phyloP scores from a whole-genome alignment of 1,140 invertebrate genomes.

The Listronotus oregonensis region DNA sequence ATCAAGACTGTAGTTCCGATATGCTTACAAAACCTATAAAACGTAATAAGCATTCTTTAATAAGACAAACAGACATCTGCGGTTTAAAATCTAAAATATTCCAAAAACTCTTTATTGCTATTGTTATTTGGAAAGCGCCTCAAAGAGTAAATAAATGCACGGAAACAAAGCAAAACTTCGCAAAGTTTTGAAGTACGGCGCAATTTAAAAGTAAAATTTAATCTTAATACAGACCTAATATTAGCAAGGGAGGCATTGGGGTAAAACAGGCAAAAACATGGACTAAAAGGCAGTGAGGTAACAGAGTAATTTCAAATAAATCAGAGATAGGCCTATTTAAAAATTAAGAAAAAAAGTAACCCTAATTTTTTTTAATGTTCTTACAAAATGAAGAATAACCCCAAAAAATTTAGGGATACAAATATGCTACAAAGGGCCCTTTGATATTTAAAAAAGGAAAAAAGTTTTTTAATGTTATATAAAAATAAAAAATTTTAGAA shows the following conservation, averaged over 20 bases:
- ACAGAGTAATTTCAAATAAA: neutral
- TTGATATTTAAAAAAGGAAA: too few relatives aligned
- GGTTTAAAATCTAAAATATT: neutral
- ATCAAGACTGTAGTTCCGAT: too few relatives aligned
- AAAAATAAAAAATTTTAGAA: too few relatives aligned
- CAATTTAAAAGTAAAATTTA: slow-evolving; percentile 14
- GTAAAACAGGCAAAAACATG: neutral
- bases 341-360: too few relatives aligned
- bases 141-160: neutral
- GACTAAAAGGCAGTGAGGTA: neutral
- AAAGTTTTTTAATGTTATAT: too few relatives aligned
- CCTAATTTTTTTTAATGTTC: too few relatives aligned
- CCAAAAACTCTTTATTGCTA: neutral
- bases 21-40: too few relatives aligned
- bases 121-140: neutral
- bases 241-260: slow-evolving; percentile 5
- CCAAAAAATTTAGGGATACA: too few relatives aligned
- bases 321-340: too few relatives aligned
- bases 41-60: too few relatives aligned
- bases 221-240: slow-evolving; percentile 7
- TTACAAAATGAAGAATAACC: too few relatives aligned
- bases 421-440: too few relatives aligned
- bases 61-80: neutral
- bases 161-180: neutral
- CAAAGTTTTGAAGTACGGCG: slow-evolving; percentile 8